A percentile compares a stretch with the other conserved stretches of the same genome.
These are phyloP conservation scores for Ptychoptera contaminata DNA, from an alignment of 2,888 invertebrate genomes.

Conservation along the genomic window DNA sequence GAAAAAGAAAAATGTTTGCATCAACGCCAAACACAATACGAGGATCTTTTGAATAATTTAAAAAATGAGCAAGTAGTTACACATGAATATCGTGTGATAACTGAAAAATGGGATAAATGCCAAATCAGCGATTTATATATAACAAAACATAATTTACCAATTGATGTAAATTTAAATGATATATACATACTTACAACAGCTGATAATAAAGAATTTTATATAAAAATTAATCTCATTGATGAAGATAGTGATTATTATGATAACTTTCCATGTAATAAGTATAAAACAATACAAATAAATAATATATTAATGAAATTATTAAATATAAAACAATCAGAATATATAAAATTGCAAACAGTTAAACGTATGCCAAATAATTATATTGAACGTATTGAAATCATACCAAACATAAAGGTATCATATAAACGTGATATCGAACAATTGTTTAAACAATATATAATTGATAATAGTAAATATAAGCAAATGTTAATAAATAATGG, in stretches of 20 bases:
- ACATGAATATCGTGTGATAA: conserved; percentile 27
- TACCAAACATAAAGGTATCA: conserved; percentile 24
- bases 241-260: conserved; percentile 7
- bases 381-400: conserved; percentile 28
- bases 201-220: conserved; percentile 13
- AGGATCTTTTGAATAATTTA: conserved; percentile 24
- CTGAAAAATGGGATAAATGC: conserved; percentile 22
- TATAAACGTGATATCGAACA: conserved; percentile 24
- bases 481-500: conserved; percentile 27
- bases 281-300: conserved; percentile 27
- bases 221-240: conserved; percentile 6
- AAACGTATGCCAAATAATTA: conserved; percentile 25
- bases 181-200: conserved; percentile 22
- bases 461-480: conserved; percentile 21
- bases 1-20: no score
- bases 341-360: conserved; percentile 22
- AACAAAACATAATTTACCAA: conserved; percentile 24
- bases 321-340: conserved; percentile 24
- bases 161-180: conserved; percentile 24
- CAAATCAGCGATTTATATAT: conserved; percentile 29
- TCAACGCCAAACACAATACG: conserved; percentile 2
- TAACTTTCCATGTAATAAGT: conserved; percentile 21
- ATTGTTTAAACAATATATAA: conserved; percentile 27
- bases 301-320: conserved; percentile 26
- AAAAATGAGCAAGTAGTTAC: conserved; percentile 21